These are phyloP conservation scores for Drosophila punjabiensis DNA, from an alignment of 1,140 invertebrate genomes.

Conservation along the genomic window DNA sequence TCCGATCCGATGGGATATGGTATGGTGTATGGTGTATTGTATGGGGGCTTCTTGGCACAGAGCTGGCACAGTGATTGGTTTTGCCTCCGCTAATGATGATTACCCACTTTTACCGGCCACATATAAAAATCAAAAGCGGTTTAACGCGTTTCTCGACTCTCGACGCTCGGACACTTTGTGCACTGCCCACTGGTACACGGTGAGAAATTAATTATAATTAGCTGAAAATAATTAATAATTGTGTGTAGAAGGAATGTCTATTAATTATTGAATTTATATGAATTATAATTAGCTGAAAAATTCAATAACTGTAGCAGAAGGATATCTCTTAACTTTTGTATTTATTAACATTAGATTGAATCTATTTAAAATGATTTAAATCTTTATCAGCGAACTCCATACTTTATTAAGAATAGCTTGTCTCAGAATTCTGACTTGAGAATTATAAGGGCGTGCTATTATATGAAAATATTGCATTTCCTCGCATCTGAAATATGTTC, in stretches of 20 bases:
- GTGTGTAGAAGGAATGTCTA: not conserved
- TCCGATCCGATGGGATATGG: constrained; percentile 28
- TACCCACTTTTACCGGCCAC: constrained; percentile 75
- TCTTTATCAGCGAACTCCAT: not conserved
- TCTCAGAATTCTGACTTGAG: not conserved
- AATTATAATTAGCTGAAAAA: too few species aligned
- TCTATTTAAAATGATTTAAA: not conserved
- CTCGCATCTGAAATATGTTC: not conserved
- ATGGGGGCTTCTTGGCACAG: constrained; percentile 31
- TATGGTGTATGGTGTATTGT: not conserved
- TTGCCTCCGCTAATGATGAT: constrained; percentile 76
- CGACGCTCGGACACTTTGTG: constrained; percentile 38
- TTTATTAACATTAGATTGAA: not conserved
- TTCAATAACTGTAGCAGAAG: too few species aligned
- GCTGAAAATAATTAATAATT: not conserved
- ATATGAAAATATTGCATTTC: not conserved
- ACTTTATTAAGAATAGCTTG: not conserved
- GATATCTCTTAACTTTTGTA: too few species aligned
- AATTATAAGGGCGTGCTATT: not conserved
- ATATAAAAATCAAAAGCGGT: constrained; percentile 81
- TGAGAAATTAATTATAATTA: not conserved
- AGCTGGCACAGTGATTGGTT: constrained; percentile 65
- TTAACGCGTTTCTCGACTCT: constrained; percentile 75
- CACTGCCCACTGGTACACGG: constrained; percentile 24
- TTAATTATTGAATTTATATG: not conserved